Conservation (phyloP, 2,888 invertebrate genomes). For the Leptopilina myrica region DNA sequence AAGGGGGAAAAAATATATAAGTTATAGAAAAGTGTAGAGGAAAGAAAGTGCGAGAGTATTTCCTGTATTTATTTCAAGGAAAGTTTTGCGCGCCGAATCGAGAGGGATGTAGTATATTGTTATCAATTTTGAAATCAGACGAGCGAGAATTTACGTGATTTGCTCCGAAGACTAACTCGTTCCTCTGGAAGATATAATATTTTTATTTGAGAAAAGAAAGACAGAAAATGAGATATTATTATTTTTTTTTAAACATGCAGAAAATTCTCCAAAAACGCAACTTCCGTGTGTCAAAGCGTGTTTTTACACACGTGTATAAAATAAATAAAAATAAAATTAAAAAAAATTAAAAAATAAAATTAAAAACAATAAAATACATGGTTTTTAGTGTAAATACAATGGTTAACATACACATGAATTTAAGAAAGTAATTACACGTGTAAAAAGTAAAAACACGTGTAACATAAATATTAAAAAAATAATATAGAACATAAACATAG, state of each 20-base stretch:
- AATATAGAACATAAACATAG: no score
- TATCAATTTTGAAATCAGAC: slow-evolving; percentile 34
- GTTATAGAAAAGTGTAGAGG: background rate
- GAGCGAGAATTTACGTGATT: slow-evolving; percentile 22
- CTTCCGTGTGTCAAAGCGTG: no score
- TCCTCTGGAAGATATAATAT: slow-evolving; percentile 16
- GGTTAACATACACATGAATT: no score
- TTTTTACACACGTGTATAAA: no score
- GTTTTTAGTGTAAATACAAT: no score
- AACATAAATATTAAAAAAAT: no score
- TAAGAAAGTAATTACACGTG: no score
- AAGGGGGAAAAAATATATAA: background rate
- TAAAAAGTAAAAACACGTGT: no score
- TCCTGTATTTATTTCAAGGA: background rate
- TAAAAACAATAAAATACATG: no score
- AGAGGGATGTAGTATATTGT: background rate
- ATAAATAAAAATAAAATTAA: no score
- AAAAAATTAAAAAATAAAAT: no score
- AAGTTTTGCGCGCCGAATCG: background rate
- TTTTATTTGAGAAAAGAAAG: background rate
- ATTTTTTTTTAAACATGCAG: background rate
- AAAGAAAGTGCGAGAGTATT: background rate
- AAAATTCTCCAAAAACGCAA: background rate
- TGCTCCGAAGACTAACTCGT: slow-evolving; percentile 8
- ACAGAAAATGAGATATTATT: background rate